Evolutionary conservation across 1,140 invertebrate genomes (phyloP), one percentile per base, ranked within the genome.

Genomic region (Drosophila navojoa): DNA sequence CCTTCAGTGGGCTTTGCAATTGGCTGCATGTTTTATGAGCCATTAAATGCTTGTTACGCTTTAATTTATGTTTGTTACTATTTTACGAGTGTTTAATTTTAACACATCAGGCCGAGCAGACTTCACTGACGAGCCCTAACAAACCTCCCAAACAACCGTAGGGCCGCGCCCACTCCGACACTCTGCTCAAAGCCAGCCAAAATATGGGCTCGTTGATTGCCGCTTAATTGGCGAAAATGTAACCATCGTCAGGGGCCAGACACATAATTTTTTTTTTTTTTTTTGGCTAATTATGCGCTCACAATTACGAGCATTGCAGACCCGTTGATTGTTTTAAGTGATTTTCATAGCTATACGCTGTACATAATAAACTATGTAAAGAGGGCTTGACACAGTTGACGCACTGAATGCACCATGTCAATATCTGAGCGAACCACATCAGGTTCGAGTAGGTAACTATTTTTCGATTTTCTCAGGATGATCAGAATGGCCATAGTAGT

Each of bases 1-100:
- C 11, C 3, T 4, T 22, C 19, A 45, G n/a, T 38, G 15, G 57
- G 42, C 45, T 38, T 45, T 59, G 47, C 32, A 44, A 53, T 42
- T 71, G 68, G 44, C 32, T 60, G 59, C 35, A 69, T 64, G 5
- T 87, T 86, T 81, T 78, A 87, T 89, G 79, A 73, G 59, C 75
- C 72, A 79, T 87, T 89, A 87, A 87, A 89, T 82, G 76, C 82
- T 87, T 87, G 84, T 87, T 87, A 77, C 79, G 72, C 76, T 89
- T 84, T 69, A 82, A 82, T 82, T 87, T 82, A 82, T 69, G 84
- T 79, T 87, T 86, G 67, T 77, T 71, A 60, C 58, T 62, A 76
- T 82, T 87, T 86, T 82, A 86, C 76, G 82, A 86, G 79, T 79
- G 79, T 82, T 86, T 87, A 87, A 86, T 86, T 87, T 87, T 63